Evolutionary conservation across 1,140 invertebrate species (phyloP).

Genomic region (Cryptotermes secundus): DNA sequence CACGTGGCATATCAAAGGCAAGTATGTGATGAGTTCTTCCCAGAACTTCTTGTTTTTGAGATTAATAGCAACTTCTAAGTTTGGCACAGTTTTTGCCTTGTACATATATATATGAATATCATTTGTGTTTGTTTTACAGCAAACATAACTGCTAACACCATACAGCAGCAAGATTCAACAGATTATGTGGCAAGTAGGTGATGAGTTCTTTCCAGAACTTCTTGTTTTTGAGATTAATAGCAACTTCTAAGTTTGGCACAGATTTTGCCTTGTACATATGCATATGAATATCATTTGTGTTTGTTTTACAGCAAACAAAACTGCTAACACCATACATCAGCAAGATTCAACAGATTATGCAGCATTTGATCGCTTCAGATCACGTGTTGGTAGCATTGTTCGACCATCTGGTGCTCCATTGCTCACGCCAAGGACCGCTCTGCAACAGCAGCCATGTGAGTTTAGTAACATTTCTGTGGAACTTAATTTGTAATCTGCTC

Average conservation of each 20-base stretch:
- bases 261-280: too few relatives aligned
- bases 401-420: conserved; percentile 49
- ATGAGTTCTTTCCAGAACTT: too few relatives aligned
- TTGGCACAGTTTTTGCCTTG: too few relatives aligned
- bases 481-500: too few relatives aligned
- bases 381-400: conserved; percentile 63
- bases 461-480: background rate
- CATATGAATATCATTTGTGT: conserved; percentile 11
- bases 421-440: conserved; percentile 30
- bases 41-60: too few relatives aligned
- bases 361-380: conserved; percentile 55
- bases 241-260: too few relatives aligned
- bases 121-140: conserved; percentile 28
- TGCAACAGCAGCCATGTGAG: conserved; percentile 37
- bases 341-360: conserved; percentile 50
- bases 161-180: conserved; percentile 35
- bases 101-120: too few relatives aligned
- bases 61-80: too few relatives aligned
- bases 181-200: too few relatives aligned
- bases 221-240: too few relatives aligned
- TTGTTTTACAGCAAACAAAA: conserved; percentile 32
- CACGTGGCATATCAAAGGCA: too few relatives aligned
- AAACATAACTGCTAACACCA: conserved; percentile 25
- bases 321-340: conserved; percentile 29
- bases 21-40: too few relatives aligned